Evolutionary conservation across 2,113 vertebrate species (phyloP).

Genomic region (Ctenodactylus gundi): DNA sequence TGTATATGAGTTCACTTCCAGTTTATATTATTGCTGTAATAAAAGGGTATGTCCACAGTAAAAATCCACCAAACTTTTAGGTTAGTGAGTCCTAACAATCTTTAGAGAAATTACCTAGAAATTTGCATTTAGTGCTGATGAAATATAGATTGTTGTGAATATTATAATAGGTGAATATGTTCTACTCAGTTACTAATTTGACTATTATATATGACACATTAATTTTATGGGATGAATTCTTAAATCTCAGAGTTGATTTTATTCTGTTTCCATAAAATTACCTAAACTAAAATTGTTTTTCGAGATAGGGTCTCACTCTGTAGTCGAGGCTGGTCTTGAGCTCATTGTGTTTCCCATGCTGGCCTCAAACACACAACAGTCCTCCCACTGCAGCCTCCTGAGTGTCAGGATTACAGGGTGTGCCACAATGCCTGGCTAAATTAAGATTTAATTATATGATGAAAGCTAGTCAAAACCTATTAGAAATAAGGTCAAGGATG

Average conservation of each 20-base stretch:
- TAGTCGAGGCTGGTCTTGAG: too few species aligned
- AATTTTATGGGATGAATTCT: constrained; percentile 52
- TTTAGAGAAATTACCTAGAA: not conserved
- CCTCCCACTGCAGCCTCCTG: too few species aligned
- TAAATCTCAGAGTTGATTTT: constrained; percentile 43
- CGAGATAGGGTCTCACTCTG: too few species aligned
- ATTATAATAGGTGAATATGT: constrained; percentile 52
- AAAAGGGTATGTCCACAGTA: not conserved
- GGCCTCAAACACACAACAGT: too few species aligned
- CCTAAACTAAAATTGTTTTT: too few species aligned
- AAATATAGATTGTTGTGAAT: not conserved
- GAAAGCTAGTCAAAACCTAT: not conserved
- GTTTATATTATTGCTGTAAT: not conserved
- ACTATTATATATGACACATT: constrained; percentile 70
- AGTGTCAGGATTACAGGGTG: too few species aligned
- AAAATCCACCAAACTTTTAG: not conserved
- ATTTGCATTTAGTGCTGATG: not conserved
- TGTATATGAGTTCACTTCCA: not conserved
- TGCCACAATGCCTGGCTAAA: too few species aligned
- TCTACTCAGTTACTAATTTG: constrained; percentile 47
- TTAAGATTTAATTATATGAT: not conserved
- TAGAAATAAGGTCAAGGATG: not conserved
- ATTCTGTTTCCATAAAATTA: not conserved
- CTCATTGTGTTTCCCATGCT: too few species aligned
- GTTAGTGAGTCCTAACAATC: not conserved